These are phyloP conservation scores for Pollenia griseotomentosa DNA, from an alignment of 2,888 invertebrate species.

Conservation along the genomic window DNA sequence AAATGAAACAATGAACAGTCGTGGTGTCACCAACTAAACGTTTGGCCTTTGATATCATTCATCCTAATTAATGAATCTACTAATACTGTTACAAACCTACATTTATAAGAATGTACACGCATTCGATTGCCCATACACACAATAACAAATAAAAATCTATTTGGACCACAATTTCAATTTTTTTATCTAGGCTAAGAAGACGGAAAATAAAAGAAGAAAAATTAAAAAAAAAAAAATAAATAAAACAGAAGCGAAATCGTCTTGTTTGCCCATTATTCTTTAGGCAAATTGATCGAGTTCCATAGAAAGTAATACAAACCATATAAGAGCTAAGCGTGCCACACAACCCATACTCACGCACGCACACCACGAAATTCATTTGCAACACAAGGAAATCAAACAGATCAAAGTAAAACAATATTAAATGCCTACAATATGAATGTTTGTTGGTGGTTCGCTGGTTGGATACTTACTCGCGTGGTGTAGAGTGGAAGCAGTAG, in stretches of 20 bases:
- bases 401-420: slow-evolving; percentile 63
- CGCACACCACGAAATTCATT: neutral
- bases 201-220: neutral
- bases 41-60: slow-evolving; percentile 59
- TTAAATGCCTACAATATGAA: slow-evolving; percentile 43
- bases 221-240: neutral
- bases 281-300: slow-evolving; percentile 67
- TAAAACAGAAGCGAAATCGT: slow-evolving; percentile 50
- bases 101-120: neutral
- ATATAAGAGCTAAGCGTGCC: slow-evolving; percentile 32
- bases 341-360: neutral
- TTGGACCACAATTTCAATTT: slow-evolving; percentile 64
- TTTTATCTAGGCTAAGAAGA: slow-evolving; percentile 69
- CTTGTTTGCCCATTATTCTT: slow-evolving; percentile 54
- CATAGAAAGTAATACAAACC: slow-evolving; percentile 62
- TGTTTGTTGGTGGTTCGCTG: neutral
- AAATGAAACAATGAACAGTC: neutral
- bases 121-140: neutral
- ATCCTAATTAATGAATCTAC: slow-evolving; percentile 51
- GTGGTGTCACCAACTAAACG: slow-evolving; percentile 44
- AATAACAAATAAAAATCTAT: slow-evolving; percentile 33
- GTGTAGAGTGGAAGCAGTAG: neutral
- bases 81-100: slow-evolving; percentile 17
- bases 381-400: slow-evolving; percentile 46
- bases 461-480: neutral